Conservation (phyloP, 1,140 invertebrate genomes). For the Bombus polaris region DNA sequence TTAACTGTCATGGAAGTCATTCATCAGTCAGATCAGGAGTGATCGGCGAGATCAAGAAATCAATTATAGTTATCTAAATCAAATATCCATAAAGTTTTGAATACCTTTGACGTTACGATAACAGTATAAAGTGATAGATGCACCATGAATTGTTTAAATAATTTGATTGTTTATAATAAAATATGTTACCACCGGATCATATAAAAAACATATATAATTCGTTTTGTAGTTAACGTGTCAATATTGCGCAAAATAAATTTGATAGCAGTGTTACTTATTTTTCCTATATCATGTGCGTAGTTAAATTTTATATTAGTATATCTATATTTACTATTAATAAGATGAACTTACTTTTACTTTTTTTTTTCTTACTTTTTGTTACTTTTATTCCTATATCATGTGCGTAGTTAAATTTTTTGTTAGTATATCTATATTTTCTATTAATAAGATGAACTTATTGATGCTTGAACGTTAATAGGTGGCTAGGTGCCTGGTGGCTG, state of each 20-base stretch:
- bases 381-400: too few relatives aligned
- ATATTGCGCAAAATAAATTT: too few relatives aligned
- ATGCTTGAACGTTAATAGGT: constrained; percentile 72
- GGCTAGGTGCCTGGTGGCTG: constrained; percentile 91
- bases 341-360: background rate
- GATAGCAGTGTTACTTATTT: too few relatives aligned
- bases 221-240: too few relatives aligned
- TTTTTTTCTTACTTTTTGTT: too few relatives aligned
- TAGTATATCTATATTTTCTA: background rate
- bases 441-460: background rate
- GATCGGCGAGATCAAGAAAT: too few relatives aligned
- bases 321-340: background rate
- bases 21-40: too few relatives aligned
- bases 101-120: too few relatives aligned
- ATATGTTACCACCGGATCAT: background rate
- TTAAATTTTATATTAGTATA: too few relatives aligned
- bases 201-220: background rate
- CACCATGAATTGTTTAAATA: background rate
- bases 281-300: too few relatives aligned
- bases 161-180: background rate
- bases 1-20: background rate
- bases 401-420: too few relatives aligned
- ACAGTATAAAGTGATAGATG: background rate
- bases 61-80: too few relatives aligned
- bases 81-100: background rate